A percentile compares a stretch with the other conserved stretches of the same genome.
Evolutionary conservation across 2,113 vertebrate genomes (phyloP).

Genomic region (Pachycephala philippinensis): DNA sequence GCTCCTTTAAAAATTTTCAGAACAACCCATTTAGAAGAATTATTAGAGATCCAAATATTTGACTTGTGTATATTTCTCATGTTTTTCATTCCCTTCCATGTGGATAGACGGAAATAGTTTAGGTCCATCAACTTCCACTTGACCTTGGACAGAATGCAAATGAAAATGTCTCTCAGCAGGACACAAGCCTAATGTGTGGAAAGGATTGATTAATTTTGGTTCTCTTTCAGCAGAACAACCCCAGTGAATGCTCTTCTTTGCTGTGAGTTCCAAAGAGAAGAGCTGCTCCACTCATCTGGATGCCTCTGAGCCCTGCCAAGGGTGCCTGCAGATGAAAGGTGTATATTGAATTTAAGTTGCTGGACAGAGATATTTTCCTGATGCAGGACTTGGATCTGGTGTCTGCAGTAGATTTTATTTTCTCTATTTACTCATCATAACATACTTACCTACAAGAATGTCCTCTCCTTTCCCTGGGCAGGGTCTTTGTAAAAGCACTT

Average conservation of each 20-base stretch:
- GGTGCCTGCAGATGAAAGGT: not conserved
- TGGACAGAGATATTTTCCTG: not conserved
- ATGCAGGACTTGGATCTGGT: not conserved
- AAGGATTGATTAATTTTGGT: not conserved
- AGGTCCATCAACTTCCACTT: not conserved
- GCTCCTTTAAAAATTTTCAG: not conserved
- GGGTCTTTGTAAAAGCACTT: not conserved
- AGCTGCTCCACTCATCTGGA: not conserved
- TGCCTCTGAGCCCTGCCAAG: not conserved
- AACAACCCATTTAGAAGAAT: not conserved
- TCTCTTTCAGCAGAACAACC: not conserved
- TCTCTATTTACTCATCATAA: not conserved
- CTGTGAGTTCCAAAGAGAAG: not conserved
- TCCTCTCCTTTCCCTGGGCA: not conserved
- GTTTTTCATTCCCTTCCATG: not conserved
- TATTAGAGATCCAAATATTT: not conserved
- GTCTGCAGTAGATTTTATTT: not conserved
- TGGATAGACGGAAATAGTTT: not conserved
- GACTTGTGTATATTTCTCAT: not conserved
- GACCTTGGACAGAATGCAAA: not conserved
- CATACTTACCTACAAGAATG: not conserved
- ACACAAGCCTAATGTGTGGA: not conserved
- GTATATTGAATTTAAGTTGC: rapidly evolving
- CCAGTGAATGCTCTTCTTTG: not conserved
- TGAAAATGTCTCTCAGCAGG: not conserved